Evolutionary conservation across 2,113 vertebrate genomes (phyloP).

Genomic region (Centropus bengalensis): DNA sequence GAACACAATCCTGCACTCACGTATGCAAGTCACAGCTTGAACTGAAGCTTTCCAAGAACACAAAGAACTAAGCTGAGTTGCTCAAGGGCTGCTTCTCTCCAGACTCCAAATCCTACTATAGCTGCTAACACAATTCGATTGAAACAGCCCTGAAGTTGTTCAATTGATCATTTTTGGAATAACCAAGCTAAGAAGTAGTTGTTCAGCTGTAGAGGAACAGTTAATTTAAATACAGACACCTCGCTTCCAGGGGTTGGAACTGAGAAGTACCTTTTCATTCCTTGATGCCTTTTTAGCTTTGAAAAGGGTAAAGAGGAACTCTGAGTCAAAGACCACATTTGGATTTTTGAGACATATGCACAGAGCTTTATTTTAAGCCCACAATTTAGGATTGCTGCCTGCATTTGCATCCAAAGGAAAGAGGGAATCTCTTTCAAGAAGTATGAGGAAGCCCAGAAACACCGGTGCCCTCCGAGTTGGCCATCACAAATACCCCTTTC

Average conservation of each 20-base stretch:
- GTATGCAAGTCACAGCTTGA: neutral
- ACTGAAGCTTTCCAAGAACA: neutral
- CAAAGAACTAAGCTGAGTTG: neutral
- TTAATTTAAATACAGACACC: neutral
- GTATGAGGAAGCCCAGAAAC: neutral
- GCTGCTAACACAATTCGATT: neutral
- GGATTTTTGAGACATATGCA: neutral
- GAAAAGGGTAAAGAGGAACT: neutral
- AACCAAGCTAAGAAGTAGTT: neutral
- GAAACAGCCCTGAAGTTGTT: neutral
- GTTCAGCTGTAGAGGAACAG: neutral
- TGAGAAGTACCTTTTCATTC: neutral
- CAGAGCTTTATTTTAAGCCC: neutral
- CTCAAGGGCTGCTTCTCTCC: neutral
- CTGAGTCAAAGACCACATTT: neutral
- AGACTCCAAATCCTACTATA: neutral
- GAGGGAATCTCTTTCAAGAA: neutral
- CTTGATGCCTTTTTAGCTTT: neutral
- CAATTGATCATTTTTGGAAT: neutral
- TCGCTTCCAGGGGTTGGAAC: neutral
- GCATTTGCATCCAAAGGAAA: neutral
- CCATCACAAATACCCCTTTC: neutral
- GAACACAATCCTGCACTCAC: neutral
- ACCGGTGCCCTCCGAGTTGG: fast-evolving
- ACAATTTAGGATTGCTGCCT: neutral